Conservation (phyloP, 2,888 invertebrate genomes). For the Drosophila hamatofila region DNA sequence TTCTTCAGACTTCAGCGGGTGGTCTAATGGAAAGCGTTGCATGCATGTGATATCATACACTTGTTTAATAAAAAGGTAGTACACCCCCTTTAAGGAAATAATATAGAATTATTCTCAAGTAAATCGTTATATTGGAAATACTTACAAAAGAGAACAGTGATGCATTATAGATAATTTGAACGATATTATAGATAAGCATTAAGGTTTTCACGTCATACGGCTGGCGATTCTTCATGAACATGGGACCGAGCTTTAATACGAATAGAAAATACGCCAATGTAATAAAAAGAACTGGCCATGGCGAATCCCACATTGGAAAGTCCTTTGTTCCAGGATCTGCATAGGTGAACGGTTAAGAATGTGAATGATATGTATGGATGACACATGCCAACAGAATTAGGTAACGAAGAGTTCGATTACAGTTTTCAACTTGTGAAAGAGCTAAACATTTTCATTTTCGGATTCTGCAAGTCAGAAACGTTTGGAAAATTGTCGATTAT, state of each 20-base stretch:
- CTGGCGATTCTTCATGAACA: constrained; percentile 90
- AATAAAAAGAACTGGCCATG: constrained; percentile 88
- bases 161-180: constrained; percentile 93
- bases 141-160: constrained; percentile 84
- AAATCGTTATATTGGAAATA: constrained; percentile 4
- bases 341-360: too few species aligned
- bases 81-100: background rate
- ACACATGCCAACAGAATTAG: too few species aligned
- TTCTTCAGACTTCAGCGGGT: constrained; percentile 17
- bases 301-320: constrained; percentile 89
- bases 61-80: background rate
- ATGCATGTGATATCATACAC: constrained; percentile 30
- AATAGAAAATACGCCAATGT: constrained; percentile 89
- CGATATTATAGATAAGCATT: constrained; percentile 92
- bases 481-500: too few species aligned
- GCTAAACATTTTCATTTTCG: too few species aligned
- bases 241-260: constrained; percentile 90
- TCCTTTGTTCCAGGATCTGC: constrained; percentile 5
- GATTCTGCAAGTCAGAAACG: too few species aligned
- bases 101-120: background rate
- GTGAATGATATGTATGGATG: too few species aligned
- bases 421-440: too few species aligned
- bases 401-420: too few species aligned
- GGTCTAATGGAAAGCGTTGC: constrained; percentile 6
- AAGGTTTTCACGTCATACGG: constrained; percentile 90